A percentile compares a stretch with the other conserved stretches of the same genome.
These are phyloP conservation scores for Clupea harengus DNA, from an alignment of 2,113 vertebrate genomes.

Conservation along the genomic window DNA sequence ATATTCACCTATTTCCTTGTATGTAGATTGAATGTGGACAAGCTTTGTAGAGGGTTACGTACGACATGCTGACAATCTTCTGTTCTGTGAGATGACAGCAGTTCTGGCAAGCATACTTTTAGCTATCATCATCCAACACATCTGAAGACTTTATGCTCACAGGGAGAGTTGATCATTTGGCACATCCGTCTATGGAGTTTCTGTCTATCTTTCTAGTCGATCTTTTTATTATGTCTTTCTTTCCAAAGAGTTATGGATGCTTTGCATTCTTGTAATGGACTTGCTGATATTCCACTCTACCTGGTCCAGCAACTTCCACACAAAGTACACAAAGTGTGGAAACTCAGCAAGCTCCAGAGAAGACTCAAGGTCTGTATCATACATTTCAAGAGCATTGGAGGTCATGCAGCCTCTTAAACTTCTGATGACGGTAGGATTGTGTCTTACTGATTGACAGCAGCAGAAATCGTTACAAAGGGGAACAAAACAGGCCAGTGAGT, in stretches of 20 bases:
- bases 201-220: neutral
- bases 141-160: neutral
- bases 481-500: conserved; percentile 35
- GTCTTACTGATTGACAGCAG: conserved; percentile 54
- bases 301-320: neutral
- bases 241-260: neutral
- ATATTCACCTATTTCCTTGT: neutral
- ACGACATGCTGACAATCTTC: no score
- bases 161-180: neutral
- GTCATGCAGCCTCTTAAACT: conserved; percentile 24
- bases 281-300: neutral
- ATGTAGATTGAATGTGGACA: neutral
- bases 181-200: neutral
- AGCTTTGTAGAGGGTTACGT: neutral
- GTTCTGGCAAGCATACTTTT: neutral
- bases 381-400: neutral
- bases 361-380: neutral
- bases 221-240: neutral
- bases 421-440: conserved; percentile 44
- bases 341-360: neutral
- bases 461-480: conserved; percentile 55
- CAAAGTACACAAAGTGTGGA: neutral
- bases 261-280: neutral
- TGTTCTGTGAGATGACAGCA: neutral
- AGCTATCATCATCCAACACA: neutral